phyloP scores from a whole-genome alignment of 2,888 invertebrate species.

The Chelonus formosanus region DNA sequence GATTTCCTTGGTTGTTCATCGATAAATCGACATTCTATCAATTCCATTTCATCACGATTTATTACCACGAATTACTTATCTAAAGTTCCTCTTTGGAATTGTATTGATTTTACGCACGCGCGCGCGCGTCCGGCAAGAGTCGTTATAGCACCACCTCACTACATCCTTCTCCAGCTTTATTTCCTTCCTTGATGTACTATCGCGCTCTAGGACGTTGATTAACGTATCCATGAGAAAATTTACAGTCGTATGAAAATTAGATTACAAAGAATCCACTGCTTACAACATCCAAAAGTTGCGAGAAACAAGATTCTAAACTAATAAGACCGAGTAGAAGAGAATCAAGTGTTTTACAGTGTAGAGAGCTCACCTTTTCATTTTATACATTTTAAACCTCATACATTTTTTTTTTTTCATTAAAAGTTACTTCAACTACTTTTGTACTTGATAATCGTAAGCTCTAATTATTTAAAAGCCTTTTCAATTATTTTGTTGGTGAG shows the following conservation, averaged over 20 bases:
- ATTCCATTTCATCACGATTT: slow-evolving; percentile 42
- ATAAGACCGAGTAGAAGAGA: too few species aligned
- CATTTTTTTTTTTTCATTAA: too few species aligned
- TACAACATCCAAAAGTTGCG: neutral
- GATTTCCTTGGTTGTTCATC: slow-evolving; percentile 1
- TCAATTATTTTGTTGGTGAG: too few species aligned
- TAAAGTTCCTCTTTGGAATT: slow-evolving; percentile 38
- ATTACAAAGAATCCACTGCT: slow-evolving; percentile 17
- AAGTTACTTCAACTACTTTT: too few species aligned
- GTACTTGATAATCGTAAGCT: too few species aligned
- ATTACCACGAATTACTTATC: slow-evolving; percentile 41
- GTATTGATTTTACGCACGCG: slow-evolving; percentile 42
- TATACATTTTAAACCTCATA: too few species aligned
- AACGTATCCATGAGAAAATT: slow-evolving; percentile 27
- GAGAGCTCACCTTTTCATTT: too few species aligned
- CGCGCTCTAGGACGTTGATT: slow-evolving; percentile 10
- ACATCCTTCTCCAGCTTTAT: slow-evolving; percentile 6
- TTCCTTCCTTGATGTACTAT: neutral
- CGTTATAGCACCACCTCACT: slow-evolving; percentile 16
- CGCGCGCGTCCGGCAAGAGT: slow-evolving; percentile 21
- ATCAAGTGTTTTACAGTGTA: too few species aligned
- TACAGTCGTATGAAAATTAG: slow-evolving; percentile 25
- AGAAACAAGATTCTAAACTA: too few species aligned
- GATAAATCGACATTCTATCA: slow-evolving; percentile 33
- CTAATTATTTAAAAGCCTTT: too few species aligned